A percentile compares a stretch with the other conserved stretches of the same genome.
These are phyloP conservation scores for Callipepla californica DNA, from an alignment of 2,113 vertebrate genomes.

Conservation along the genomic window DNA sequence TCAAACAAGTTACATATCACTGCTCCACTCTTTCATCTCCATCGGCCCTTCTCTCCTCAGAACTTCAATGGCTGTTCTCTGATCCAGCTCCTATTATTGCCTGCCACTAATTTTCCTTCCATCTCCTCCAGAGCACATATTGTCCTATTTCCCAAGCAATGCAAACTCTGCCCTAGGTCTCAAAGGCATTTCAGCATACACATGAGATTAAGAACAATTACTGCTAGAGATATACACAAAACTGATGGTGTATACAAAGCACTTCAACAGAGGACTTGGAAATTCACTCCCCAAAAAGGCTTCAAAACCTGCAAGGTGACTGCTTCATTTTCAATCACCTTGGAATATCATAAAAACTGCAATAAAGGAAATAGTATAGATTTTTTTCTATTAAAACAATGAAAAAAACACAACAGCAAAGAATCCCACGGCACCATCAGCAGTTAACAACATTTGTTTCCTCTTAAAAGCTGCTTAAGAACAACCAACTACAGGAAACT, in stretches of 20 bases:
- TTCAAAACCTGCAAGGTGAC: fast-evolving
- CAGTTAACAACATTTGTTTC: fast-evolving
- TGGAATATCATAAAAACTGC: neutral
- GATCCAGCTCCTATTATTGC: neutral
- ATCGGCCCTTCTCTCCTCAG: neutral
- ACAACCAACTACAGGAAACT: neutral
- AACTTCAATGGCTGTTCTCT: neutral
- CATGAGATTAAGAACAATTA: neutral
- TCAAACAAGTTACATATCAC: neutral
- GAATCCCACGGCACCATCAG: neutral
- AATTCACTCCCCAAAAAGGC: neutral
- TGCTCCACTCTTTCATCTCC: neutral
- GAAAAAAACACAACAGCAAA: neutral
- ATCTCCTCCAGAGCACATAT: neutral
- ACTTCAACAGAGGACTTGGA: fast-evolving
- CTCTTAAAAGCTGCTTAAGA: neutral
- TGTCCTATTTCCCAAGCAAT: neutral
- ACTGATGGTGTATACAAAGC: neutral
- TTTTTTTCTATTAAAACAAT: neutral
- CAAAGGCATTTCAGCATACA: neutral
- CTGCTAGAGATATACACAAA: neutral
- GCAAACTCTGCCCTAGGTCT: neutral
- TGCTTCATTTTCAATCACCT: neutral
- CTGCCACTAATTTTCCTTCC: neutral
- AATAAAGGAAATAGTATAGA: neutral